phyloP scores from a whole-genome alignment of 2,888 invertebrate species.

The Lasioglossum villosulum region DNA sequence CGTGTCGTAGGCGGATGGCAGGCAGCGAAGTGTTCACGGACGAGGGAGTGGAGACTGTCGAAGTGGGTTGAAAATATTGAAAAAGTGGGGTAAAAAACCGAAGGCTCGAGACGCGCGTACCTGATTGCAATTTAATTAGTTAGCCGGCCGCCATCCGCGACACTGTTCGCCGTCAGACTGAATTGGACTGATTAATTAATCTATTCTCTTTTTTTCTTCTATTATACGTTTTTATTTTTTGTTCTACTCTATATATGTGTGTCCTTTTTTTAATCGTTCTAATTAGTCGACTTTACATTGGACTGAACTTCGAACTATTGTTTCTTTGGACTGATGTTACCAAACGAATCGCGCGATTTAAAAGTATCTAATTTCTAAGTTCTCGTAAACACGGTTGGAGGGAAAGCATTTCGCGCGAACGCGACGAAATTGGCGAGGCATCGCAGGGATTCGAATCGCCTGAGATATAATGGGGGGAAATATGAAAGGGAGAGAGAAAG shows the following conservation, averaged over 20 bases:
- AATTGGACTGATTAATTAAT: constrained; percentile 80
- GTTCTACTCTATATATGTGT: constrained; percentile 60
- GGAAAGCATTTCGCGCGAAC: constrained; percentile 51
- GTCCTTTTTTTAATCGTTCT: constrained; percentile 61
- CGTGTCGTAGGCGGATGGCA: not conserved
- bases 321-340: constrained; percentile 84
- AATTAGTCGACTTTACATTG: constrained; percentile 72
- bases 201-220: constrained; percentile 54
- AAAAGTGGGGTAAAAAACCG: not conserved
- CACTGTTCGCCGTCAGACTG: constrained; percentile 73
- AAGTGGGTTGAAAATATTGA: not conserved
- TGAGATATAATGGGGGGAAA: constrained; percentile 37
- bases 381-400: constrained; percentile 67
- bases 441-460: constrained; percentile 59
- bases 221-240: not conserved
- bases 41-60: not conserved
- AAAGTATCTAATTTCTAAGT: constrained; percentile 83
- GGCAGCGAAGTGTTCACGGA: constrained; percentile 2
- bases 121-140: constrained; percentile 51
- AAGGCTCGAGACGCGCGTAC: constrained; percentile 35
- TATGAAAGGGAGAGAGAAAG: not conserved
- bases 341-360: constrained; percentile 81
- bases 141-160: constrained; percentile 57
- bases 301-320: constrained; percentile 77
- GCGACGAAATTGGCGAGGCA: constrained; percentile 65